Base-by-base conservation (phyloP, 2,888 invertebrate species). In the Eupithecia exiguata region DNA sequence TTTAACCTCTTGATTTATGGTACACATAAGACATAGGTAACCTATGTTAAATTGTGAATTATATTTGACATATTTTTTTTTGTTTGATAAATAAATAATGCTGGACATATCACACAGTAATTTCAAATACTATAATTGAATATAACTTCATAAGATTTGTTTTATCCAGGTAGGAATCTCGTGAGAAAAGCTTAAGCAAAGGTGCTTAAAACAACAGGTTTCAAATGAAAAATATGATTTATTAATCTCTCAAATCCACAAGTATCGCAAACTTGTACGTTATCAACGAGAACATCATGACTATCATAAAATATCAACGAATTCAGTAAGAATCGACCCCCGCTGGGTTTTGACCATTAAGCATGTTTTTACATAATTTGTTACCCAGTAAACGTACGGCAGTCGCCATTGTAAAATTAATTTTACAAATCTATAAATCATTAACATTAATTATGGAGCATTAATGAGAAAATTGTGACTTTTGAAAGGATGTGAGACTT, bases 281-380 rank as follows among this genome's bases (percentile, higher is more conserved):
- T 18, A 62, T 35, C 18, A 5, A 35, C 62, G 49, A 63, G 21
- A 16, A 72, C 14, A 68, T 43, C 38, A 40, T 66, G 40, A 25
- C 40, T 16, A 66, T 66, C n/a, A 66, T 66, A 66, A 66, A 66
- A 66, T 66, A 66, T 14, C 38, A 40, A 66, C 40, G 66, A 38
- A 14, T 62, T 76, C 74, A n/a, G 62, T 69, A 46, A 66, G 25
- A 61, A 14, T 46, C 68, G 75, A 49, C 72, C 73, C 84, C 81
- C 75, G 82, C 71, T 69, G 84, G 0, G 58, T 30, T 73, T 40
- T 77, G 71, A 70, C 76, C 78, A 79, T 83, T 81, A 75, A 69
- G 65, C 61, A 71, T 16, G 71, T 71, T 74, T 77, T 70, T 70
- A 78, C 78, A 79, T 76, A 72, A 70, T 78, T 78, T 72, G 69